Evolutionary conservation across 2,113 vertebrate genomes (phyloP).

Genomic region (Odocoileus virginianus): DNA sequence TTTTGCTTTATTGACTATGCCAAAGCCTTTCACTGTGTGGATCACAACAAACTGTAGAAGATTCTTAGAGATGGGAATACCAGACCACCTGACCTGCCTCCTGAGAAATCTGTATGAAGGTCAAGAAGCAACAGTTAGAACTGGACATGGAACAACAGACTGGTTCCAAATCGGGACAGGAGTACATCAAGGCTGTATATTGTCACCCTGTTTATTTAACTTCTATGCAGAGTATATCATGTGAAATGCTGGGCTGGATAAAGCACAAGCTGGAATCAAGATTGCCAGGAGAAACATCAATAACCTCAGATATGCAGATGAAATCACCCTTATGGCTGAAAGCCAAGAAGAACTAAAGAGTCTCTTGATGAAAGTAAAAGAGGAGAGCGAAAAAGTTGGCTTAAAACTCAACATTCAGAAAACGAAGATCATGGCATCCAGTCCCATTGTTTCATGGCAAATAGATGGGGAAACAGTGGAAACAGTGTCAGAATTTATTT

Average conservation of each 20-base stretch:
- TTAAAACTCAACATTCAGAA: background rate
- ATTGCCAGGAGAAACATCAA: background rate
- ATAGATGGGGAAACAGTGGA: background rate
- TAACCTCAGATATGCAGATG: background rate
- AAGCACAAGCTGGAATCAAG: background rate
- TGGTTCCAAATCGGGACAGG: background rate
- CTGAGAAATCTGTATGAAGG: background rate
- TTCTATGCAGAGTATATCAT: background rate
- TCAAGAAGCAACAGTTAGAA: background rate
- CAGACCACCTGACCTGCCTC: background rate
- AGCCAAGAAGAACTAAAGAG: accelerated
- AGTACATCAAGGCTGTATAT: background rate
- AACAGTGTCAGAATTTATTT: background rate
- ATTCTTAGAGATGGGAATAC: background rate
- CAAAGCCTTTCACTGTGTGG: background rate
- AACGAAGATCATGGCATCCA: background rate
- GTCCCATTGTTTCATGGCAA: background rate
- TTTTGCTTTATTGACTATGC: background rate
- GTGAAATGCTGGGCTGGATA: background rate
- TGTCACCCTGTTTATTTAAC: background rate
- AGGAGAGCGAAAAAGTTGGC: background rate
- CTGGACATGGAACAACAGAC: background rate
- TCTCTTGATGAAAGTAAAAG: background rate
- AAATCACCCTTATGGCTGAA: background rate
- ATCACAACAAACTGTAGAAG: background rate